phyloP scores from a whole-genome alignment of 2,113 vertebrate species.

The Felis chaus region DNA sequence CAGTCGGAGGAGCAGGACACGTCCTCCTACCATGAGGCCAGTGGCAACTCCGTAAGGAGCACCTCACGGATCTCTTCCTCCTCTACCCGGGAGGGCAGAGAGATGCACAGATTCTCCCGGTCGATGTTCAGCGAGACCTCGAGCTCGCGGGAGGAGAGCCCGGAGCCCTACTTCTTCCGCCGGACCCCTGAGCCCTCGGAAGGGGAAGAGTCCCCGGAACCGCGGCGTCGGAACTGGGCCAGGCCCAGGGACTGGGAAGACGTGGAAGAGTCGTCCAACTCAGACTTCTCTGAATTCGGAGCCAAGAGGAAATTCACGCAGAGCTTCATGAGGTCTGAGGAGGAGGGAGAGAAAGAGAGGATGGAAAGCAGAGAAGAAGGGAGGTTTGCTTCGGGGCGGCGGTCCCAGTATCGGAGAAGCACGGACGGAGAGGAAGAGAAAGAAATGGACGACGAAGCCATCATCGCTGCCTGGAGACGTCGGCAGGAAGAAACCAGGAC shows the following conservation, averaged over 20 bases:
- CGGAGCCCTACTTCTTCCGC: conserved; percentile 81
- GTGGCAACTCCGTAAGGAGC: conserved; percentile 80
- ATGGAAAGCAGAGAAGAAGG: conserved; percentile 82
- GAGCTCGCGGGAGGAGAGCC: conserved; percentile 79
- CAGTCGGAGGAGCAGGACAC: conserved; percentile 80
- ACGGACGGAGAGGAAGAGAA: conserved; percentile 79
- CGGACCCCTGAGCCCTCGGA: conserved; percentile 74
- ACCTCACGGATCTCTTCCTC: conserved; percentile 84
- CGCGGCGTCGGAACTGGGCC: conserved; percentile 64
- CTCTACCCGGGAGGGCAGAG: conserved; percentile 78
- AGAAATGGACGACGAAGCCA: conserved; percentile 91
- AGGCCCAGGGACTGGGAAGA: conserved; percentile 78
- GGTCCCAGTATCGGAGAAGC: conserved; percentile 79
- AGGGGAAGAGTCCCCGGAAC: conserved; percentile 78
- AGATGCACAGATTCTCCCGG: conserved; percentile 80
- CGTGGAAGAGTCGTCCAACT: conserved; percentile 80
- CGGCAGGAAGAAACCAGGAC: conserved; percentile 89
- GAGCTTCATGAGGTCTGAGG: conserved; percentile 84
- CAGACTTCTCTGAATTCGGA: conserved; percentile 82
- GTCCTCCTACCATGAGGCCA: conserved; percentile 74
- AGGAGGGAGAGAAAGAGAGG: conserved; percentile 82
- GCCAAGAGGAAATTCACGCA: conserved; percentile 88
- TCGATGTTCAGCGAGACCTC: conserved; percentile 79
- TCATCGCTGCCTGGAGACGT: conserved; percentile 93
- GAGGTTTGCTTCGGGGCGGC: conserved; percentile 80